A percentile compares a stretch with the other conserved stretches of the same genome.
phyloP scores from a whole-genome alignment of 1,140 invertebrate genomes.

The Drosophila albomicans region DNA sequence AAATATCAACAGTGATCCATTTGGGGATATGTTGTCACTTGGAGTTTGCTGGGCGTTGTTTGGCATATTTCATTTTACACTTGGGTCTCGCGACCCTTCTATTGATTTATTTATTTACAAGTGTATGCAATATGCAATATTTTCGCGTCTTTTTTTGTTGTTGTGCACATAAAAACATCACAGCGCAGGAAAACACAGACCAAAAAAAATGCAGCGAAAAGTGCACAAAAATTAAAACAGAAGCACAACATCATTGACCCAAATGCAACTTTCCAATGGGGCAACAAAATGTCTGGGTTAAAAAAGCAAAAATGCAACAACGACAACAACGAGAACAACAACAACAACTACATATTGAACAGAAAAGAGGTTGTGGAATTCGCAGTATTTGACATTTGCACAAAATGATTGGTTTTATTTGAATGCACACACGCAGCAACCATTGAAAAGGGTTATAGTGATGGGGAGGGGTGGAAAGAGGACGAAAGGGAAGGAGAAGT shows the following conservation, averaged over 20 bases:
- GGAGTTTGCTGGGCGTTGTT: constrained; percentile 14
- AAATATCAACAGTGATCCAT: constrained; percentile 13
- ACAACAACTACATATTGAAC: not conserved
- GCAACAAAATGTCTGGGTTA: constrained; percentile 24
- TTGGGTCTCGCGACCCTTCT: constrained; percentile 22
- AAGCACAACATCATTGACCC: constrained; percentile 57
- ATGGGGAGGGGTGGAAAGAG: too few relatives aligned
- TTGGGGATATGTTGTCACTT: constrained; percentile 18
- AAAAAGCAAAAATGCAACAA: constrained; percentile 7
- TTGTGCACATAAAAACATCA: constrained; percentile 29
- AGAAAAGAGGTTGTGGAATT: constrained; percentile 34
- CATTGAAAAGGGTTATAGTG: too few relatives aligned
- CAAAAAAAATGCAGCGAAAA: constrained; percentile 3
- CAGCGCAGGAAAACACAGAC: too few relatives aligned
- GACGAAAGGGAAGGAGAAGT: not conserved
- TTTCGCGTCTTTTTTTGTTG: constrained; percentile 28
- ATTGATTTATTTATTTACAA: constrained; percentile 54
- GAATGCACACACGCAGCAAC: constrained; percentile 49
- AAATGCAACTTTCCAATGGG: constrained; percentile 42
- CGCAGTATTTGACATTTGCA: constrained; percentile 56
- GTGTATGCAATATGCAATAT: constrained; percentile 49
- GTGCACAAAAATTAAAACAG: constrained; percentile 39
- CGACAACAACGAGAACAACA: not conserved
- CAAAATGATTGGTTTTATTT: constrained; percentile 62
- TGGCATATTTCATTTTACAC: constrained; percentile 23